These are phyloP conservation scores for Montipora capricornis DNA, from an alignment of 64 coral and sea anemone species.

Conservation along the genomic window DNA sequence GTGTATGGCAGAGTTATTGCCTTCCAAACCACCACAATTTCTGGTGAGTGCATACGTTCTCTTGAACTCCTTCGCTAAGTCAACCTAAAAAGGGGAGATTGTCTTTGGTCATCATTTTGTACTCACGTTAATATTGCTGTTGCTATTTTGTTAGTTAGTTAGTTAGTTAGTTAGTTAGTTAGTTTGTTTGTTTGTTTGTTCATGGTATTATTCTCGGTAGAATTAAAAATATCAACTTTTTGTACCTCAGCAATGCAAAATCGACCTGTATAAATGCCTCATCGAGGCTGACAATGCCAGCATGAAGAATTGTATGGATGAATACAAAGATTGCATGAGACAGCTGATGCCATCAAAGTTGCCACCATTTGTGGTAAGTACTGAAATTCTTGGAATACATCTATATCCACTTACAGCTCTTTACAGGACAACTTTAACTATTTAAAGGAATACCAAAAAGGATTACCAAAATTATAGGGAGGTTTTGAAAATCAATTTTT, in stretches of 20 bases:
- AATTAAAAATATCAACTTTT: not conserved
- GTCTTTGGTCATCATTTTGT: too few species aligned
- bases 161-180: too few species aligned
- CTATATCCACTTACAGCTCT: too few species aligned
- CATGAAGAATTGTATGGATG: not conserved
- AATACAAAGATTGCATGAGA: not conserved
- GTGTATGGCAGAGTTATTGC: slow-evolving; percentile 53
- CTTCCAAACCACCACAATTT: slow-evolving; percentile 60
- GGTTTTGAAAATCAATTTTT: too few species aligned
- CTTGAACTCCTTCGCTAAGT: too few species aligned
- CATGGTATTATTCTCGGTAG: not conserved
- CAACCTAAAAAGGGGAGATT: too few species aligned
- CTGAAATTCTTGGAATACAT: too few species aligned
- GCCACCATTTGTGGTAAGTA: not conserved
- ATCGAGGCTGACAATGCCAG: too few species aligned
- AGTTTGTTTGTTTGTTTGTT: not conserved
- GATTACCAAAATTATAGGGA: too few species aligned
- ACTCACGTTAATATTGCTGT: too few species aligned
- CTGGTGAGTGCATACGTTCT: slow-evolving; percentile 42
- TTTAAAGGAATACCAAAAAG: not conserved
- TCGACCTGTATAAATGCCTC: slow-evolving; percentile 31
- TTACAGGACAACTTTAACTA: too few species aligned
- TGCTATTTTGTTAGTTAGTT: too few species aligned
- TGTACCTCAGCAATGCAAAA: slow-evolving; percentile 8
- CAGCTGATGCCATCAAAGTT: not conserved